A percentile compares a stretch with the other conserved stretches of the same genome.
These are phyloP conservation scores for Pycnonotus jocosus DNA, from an alignment of 2,113 vertebrate genomes.

Conservation along the genomic window DNA sequence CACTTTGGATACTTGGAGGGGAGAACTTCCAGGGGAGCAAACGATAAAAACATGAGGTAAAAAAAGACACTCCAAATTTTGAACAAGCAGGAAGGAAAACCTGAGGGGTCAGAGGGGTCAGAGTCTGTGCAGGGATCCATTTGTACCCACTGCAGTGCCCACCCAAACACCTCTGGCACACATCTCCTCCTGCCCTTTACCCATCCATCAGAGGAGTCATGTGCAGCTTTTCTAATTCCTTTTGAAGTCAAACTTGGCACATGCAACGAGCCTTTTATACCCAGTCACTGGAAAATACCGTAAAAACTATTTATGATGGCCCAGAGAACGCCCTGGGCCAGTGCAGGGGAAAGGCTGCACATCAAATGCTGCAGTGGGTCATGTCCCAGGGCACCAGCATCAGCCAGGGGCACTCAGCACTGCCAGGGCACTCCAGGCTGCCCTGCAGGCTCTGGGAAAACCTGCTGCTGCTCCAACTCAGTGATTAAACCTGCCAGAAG, in stretches of 20 bases:
- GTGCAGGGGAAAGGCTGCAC: neutral
- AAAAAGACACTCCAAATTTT: neutral
- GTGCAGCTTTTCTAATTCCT: neutral
- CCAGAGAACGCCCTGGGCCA: neutral
- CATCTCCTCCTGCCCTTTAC: neutral
- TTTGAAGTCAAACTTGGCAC: slow-evolving; percentile 8
- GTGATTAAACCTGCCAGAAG: neutral
- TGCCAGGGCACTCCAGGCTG: neutral
- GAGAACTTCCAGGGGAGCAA: neutral
- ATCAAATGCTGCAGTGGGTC: neutral
- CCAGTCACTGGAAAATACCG: neutral
- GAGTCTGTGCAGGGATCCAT: neutral
- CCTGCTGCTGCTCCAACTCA: neutral
- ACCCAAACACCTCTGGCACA: neutral
- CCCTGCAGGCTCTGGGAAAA: neutral
- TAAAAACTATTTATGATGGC: neutral
- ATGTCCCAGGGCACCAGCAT: neutral
- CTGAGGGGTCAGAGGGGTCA: neutral
- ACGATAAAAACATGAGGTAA: neutral
- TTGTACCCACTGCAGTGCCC: neutral
- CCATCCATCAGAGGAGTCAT: neutral
- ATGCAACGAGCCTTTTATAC: neutral
- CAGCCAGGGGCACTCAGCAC: neutral
- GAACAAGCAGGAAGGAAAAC: neutral
- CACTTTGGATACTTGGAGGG: neutral